Evolutionary conservation across 2,888 invertebrate species (phyloP), one percentile per base, ranked within the genome.

Genomic region (Phania funesta): DNA sequence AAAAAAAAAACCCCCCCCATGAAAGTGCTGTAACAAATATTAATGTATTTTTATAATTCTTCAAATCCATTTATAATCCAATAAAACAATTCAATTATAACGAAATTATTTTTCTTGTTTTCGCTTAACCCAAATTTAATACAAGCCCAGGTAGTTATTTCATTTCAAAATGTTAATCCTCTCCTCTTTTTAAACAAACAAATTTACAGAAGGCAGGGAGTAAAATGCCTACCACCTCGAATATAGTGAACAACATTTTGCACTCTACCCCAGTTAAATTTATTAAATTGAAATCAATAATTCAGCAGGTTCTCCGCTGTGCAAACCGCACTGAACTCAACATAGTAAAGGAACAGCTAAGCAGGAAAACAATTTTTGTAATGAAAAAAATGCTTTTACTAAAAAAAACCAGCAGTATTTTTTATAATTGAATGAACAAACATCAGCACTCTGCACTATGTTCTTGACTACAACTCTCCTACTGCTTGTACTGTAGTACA

Each of bases 251-350:
- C 84, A 84, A 78, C 83, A 83, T 71, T 81, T 80, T 48, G 73
- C 83, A 75, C 83, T 83, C 62, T 78, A 65, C n/a, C 62, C 78
- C 86, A 87, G 86, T 87, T 86, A 87, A 87, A 87, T 87, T 86
- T 87, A 87, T 87, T 87, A 86, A 87, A 86, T 83, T 80, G 78
- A 83, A 84, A 87, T 87, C 86, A 87, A 87, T 87, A 87, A 87
- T 87, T 86, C 84, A 87, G 64, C 50, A 80, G 50, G 60, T 20
- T 56, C 77, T 52, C 58, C n/a, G 65, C 22, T 48, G 71, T 68
- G 65, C 32, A 60, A 71, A 67, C 65, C 71, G 24, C 71, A 71
- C 32, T 41, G 56, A 71, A 60, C 60, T 76, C 60, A 67, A 60
- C 41, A 75, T 22, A 52, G 18, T 56, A 32, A 50, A 32, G 29